Evolutionary conservation across 2,797 vertebrate species (phyloP).

Genomic region (Myiothlypis coronata): DNA sequence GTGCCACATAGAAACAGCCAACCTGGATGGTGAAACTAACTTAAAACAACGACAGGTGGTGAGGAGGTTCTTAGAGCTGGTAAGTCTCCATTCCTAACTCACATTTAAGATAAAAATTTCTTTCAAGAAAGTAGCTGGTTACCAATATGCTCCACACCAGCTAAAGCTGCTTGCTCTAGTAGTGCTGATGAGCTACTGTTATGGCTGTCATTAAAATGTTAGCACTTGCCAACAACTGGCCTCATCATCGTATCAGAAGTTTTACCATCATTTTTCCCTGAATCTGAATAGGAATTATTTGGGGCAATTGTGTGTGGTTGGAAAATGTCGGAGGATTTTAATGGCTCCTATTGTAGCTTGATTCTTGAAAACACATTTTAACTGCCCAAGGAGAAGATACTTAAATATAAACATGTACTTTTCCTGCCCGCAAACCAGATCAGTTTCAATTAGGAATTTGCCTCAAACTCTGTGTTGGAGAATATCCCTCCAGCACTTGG

Average conservation of each 20-base stretch:
- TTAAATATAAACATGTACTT: slow-evolving; percentile 23
- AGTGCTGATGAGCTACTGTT: not conserved
- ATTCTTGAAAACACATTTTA: slow-evolving; percentile 28
- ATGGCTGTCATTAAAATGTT: slow-evolving; percentile 5
- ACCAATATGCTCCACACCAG: not conserved
- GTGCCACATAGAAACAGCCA: slow-evolving; percentile 96
- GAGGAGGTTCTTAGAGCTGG: slow-evolving; percentile 89
- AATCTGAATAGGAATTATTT: slow-evolving; percentile 48
- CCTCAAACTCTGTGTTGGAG: slow-evolving; percentile 2
- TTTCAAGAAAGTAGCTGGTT: not conserved
- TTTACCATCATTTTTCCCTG: not conserved
- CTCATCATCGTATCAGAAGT: not conserved
- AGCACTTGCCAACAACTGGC: not conserved
- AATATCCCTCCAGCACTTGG: not conserved
- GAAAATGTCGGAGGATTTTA: slow-evolving; percentile 10
- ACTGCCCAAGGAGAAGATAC: not conserved
- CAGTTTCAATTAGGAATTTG: slow-evolving; percentile 24
- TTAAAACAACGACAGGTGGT: slow-evolving; percentile 94
- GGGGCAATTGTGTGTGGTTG: slow-evolving; percentile 3
- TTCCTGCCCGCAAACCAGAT: slow-evolving; percentile 6
- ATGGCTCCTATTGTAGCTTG: slow-evolving; percentile 19
- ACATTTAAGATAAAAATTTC: not conserved
- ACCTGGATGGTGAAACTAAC: slow-evolving; percentile 96
- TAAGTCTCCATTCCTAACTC: slow-evolving; percentile 72
- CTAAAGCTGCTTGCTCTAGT: not conserved